Conservation (phyloP, 2,113 vertebrate species). For the Neopipo cinnamomea region DNA sequence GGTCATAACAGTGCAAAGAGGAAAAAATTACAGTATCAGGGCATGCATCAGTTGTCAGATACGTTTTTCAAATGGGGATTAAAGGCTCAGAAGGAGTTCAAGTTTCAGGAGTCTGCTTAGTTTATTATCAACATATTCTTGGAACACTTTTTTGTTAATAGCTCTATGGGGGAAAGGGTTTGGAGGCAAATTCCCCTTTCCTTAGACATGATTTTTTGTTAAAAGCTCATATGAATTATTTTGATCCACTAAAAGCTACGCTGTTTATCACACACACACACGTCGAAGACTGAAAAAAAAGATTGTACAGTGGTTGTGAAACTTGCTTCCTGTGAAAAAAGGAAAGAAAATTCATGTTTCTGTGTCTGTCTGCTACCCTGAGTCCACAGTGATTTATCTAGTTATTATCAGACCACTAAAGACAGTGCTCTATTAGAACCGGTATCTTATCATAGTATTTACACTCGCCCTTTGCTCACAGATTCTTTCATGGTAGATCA, state of each 20-base stretch:
- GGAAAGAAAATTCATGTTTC: background rate
- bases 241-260: slow-evolving; percentile 14
- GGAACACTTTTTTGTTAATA: slow-evolving; percentile 44
- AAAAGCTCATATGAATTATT: slow-evolving; percentile 46
- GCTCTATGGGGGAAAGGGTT: background rate
- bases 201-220: slow-evolving; percentile 35
- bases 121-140: slow-evolving; percentile 46
- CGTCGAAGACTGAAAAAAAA: background rate
- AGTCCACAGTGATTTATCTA: background rate
- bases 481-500: background rate
- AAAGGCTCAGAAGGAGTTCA: slow-evolving; percentile 47
- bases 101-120: slow-evolving; percentile 34
- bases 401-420: background rate
- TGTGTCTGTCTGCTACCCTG: background rate
- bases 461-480: background rate
- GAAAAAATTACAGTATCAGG: background rate
- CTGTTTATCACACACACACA: background rate
- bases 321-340: background rate
- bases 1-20: slow-evolving; percentile 7
- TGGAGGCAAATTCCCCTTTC: slow-evolving; percentile 32
- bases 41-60: slow-evolving; percentile 21
- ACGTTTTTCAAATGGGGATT: slow-evolving; percentile 32
- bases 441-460: background rate
- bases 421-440: background rate
- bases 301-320: background rate